A percentile compares a stretch with the other conserved stretches of the same genome.
These are phyloP conservation scores for Odontomachus brunneus DNA, from an alignment of 1,140 invertebrate genomes.

Conservation along the genomic window DNA sequence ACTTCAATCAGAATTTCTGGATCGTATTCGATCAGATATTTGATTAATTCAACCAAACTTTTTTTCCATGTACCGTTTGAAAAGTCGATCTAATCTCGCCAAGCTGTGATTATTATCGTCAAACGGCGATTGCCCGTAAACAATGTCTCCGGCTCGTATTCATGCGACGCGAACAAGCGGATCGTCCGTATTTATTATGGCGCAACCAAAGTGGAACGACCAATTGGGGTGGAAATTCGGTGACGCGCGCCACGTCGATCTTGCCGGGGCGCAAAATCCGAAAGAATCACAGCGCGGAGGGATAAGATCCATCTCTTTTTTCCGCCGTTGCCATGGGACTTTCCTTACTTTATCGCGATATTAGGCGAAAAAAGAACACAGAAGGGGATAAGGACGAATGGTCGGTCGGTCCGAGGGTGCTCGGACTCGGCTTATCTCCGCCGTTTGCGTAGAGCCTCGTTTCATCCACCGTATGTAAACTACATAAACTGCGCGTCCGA, in stretches of 20 bases:
- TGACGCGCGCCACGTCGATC: constrained; percentile 34
- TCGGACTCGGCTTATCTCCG: constrained; percentile 55
- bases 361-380: constrained; percentile 44
- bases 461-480: constrained; percentile 67
- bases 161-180: constrained; percentile 51
- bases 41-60: too few species aligned
- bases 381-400: constrained; percentile 26
- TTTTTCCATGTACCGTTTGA: not conserved
- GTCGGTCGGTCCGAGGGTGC: constrained; percentile 48
- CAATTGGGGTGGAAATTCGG: constrained; percentile 65
- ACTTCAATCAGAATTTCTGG: too few species aligned
- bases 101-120: not conserved
- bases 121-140: not conserved
- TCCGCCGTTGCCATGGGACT: constrained; percentile 20
- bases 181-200: constrained; percentile 65
- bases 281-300: constrained; percentile 69
- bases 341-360: constrained; percentile 69
- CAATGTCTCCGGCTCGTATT: constrained; percentile 34
- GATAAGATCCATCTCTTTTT: constrained; percentile 65
- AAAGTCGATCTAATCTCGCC: not conserved
- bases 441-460: constrained; percentile 43
- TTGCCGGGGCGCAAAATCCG: constrained; percentile 69
- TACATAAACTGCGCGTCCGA: constrained; percentile 59
- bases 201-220: constrained; percentile 11
- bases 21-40: too few species aligned